Evolutionary conservation across 2,888 invertebrate genomes (phyloP), one percentile per base, ranked within the genome.

Genomic region (Lepetodrilus schrolli): DNA sequence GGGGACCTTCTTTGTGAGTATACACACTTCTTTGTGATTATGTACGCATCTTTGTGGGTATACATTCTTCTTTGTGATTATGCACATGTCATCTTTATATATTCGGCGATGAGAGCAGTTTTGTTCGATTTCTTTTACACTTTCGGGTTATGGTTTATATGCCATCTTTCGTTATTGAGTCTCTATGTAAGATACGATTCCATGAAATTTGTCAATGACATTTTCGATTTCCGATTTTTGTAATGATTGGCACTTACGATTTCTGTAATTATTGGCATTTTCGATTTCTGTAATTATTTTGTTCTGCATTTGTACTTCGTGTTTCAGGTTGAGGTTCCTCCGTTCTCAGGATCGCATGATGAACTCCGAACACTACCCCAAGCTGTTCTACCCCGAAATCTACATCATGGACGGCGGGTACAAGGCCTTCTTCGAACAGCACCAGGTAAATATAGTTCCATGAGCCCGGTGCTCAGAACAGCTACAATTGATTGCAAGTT

Each of bases 341-440:
- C 93, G 98, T 3, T 94, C 94, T 66, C 91, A 94, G 26, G 98
- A 98, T 91, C 93, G 98, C 0, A 93, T 93, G 13, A 91, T 93
- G 48, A 96, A 98, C 91, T 93, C 93, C 74, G 94, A 94, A 68
- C 92, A 92, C 75, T 98, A 97, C 91, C 98, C 98, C 0, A 92
- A 93, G 0, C 92, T 98, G 0, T 92, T 95, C 87, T 96, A 95
- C 92, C 98, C 98, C 0, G 98, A 98, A 90, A 92, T 97, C 1
- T 98, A 98, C 91, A 92, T 98, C 1, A 92, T 98, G 21, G 95
- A 96, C 86, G 96, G 96, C 0, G 96, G 96, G 47, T 96, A 96
- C 91, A 94, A 95, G 86, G 93, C 93, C 30, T 97, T 98, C 92
- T 96, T 93, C 90, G 92, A 93, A 80, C 91, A 92, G 0, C 93